A percentile compares a stretch with the other conserved stretches of the same genome.
Conservation (phyloP, 2,888 invertebrate species). For the Agrochola circellaris region DNA sequence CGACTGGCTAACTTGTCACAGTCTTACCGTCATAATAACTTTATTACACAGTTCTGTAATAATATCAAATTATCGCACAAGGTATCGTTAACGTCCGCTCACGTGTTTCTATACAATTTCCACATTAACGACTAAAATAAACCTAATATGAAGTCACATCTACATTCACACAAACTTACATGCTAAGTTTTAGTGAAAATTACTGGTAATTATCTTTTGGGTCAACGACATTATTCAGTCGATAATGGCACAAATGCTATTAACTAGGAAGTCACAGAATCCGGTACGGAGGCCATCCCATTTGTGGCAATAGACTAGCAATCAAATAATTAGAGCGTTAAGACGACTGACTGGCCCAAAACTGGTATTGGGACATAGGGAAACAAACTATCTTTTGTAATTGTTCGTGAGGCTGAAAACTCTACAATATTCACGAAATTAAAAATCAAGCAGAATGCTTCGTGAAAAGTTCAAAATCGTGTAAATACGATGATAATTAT, state of each 20-base stretch:
- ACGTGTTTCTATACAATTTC: conserved; percentile 14
- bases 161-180: background rate
- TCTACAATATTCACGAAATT: background rate
- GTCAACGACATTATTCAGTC: conserved; percentile 14
- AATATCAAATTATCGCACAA: conserved; percentile 35
- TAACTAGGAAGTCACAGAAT: conserved; percentile 30
- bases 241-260: conserved; percentile 6
- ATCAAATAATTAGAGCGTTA: conserved; percentile 54
- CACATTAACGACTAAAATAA: background rate
- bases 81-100: conserved; percentile 14
- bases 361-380: background rate
- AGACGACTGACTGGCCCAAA: background rate
- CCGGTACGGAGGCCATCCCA: conserved; percentile 14
- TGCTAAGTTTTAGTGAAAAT: background rate
- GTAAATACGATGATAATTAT: background rate
- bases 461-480: background rate
- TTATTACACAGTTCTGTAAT: conserved; percentile 20
- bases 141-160: background rate
- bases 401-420: background rate
- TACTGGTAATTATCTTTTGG: background rate
- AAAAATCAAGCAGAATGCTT: background rate
- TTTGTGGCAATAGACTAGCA: conserved; percentile 31
- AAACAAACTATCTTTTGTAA: background rate
- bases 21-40: conserved; percentile 15
- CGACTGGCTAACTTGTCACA: background rate